Base-by-base conservation (phyloP, 2,888 invertebrate genomes). In the Eristalis tenax region DNA sequence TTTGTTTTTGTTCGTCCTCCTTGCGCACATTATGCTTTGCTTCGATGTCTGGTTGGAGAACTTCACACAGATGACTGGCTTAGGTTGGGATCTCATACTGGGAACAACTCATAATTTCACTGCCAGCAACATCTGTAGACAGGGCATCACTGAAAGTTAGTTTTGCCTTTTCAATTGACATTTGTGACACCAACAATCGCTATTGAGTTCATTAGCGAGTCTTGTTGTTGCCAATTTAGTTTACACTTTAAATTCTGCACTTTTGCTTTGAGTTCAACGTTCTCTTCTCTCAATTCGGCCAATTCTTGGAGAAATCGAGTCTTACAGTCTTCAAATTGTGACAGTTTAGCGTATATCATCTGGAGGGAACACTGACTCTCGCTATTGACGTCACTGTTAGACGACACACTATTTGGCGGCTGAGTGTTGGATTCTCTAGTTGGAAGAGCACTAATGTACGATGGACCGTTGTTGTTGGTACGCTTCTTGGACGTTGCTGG, bases 111-210 rank as follows among this genome's bases (percentile, higher is more conserved):
- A 57, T 23, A 3, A 18, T 57, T 23, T 22, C 57, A 22, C 22
- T 13, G 57, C 23, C 57, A 22, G 18, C 23, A 57, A 23, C 23
- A 22, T 57, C 22, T 1, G 10, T 5, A 59, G 2, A 59, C 13
- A 59, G 23, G 59, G 59, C 23, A 23, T 59, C 23, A 13, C 4
- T 26, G 59, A 15, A 23, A 23, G 26, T 23, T 59, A 22, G 59
- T 59, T 59, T 59, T 13, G 23, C 23, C 23, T 59, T 59, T 13
- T 23, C 23, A 26, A 26, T 59, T 59, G 59, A 64, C 64, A 35
- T n/a, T 32, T n/a, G 32, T 18, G 64, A 64, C 32, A 64, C 64
- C 63, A 63, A 63, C 26, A 32, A 63, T 28, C n/a, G 32, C 15
- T n/a, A 28, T 28, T 4, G 28, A 28, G 28, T 28, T 28, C 28